Evolutionary conservation across 2,113 vertebrate genomes (phyloP).

Genomic region (Empidonax alnorum): DNA sequence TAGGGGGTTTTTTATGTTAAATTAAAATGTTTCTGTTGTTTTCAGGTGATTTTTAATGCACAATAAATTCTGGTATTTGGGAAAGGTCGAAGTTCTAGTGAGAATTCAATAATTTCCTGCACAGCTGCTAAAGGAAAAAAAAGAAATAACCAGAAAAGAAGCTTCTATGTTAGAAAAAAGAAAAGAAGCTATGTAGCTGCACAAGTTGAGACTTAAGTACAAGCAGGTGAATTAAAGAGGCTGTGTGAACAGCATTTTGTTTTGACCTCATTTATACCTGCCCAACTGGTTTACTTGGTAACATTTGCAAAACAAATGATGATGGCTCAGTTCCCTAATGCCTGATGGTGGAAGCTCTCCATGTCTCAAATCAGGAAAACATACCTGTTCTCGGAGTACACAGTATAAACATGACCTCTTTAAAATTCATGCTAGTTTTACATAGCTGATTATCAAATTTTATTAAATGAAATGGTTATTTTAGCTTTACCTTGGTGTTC

Average conservation of each 20-base stretch:
- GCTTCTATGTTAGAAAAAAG: background rate
- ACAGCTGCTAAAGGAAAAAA: background rate
- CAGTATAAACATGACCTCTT: background rate
- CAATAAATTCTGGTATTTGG: background rate
- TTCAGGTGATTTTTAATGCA: background rate
- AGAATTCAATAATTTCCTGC: background rate
- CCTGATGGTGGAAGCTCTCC: background rate
- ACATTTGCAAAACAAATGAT: constrained; percentile 29
- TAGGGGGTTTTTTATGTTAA: background rate
- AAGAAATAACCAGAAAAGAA: background rate
- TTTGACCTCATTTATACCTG: constrained; percentile 29
- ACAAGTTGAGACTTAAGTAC: background rate
- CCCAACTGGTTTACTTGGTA: background rate
- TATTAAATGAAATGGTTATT: background rate
- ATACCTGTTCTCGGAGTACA: background rate
- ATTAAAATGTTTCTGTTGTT: background rate
- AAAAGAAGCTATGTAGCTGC: background rate
- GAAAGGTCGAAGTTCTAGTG: background rate
- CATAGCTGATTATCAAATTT: background rate
- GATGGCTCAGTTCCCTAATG: background rate
- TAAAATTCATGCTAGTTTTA: constrained; percentile 7
- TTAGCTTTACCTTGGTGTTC: constrained; percentile 86
- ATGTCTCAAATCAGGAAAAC: background rate
- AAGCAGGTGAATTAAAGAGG: constrained; percentile 19
- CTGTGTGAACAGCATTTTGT: background rate